These are phyloP conservation scores for Nomada flava DNA, from an alignment of 2,888 invertebrate species.

Conservation along the genomic window DNA sequence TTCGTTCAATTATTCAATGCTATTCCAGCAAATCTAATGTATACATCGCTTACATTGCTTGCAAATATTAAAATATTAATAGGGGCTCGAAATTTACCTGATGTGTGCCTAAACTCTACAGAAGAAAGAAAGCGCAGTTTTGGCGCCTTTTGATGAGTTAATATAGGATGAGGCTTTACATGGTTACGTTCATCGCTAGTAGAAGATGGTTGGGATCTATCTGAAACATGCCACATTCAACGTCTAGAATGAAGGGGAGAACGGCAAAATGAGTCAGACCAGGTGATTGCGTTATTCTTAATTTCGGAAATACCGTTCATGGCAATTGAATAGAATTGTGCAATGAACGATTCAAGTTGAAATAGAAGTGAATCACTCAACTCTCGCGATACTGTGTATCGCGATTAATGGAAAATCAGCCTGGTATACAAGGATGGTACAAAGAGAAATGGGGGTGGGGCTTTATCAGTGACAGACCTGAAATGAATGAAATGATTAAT, in stretches of 20 bases:
- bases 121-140: constrained; percentile 93
- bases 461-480: neutral
- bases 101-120: constrained; percentile 92
- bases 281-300: constrained; percentile 46
- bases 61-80: constrained; percentile 39
- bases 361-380: neutral
- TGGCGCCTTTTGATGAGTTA: constrained; percentile 86
- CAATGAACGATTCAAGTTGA: too few species aligned
- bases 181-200: constrained; percentile 85
- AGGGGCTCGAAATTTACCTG: constrained; percentile 86
- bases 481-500: constrained; percentile 13
- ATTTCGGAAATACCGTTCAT: constrained; percentile 12
- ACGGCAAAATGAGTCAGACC: constrained; percentile 67
- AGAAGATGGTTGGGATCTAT: constrained; percentile 86
- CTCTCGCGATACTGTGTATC: neutral
- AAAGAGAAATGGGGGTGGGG: neutral
- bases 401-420: neutral
- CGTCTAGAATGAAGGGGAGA: constrained; percentile 77
- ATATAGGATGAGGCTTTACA: constrained; percentile 83
- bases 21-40: neutral
- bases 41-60: neutral
- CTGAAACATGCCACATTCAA: constrained; percentile 86
- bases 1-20: neutral
- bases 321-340: constrained; percentile 4
- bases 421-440: neutral